Evolutionary conservation across 2,113 vertebrate genomes (phyloP), one percentile per base, ranked within the genome.

Genomic region (Onychorhynchus coronatus): DNA sequence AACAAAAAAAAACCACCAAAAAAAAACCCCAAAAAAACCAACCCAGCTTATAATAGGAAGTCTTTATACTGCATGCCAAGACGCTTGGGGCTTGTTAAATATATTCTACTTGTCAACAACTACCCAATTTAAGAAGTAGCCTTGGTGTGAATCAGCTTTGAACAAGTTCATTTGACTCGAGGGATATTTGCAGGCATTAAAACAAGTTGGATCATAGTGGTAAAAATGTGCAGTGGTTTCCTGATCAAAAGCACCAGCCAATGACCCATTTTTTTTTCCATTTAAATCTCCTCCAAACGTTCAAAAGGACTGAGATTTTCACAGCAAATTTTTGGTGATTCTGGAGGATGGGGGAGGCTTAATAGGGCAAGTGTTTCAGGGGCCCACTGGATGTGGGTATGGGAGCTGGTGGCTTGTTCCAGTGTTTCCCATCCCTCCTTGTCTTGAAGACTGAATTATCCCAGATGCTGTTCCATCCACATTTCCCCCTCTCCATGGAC

Each of bases 51-150:
- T 94, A 95, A 89, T 90, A 91, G 95, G 94, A 97, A 96, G 74
- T 58, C 77, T 96, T 97, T 95, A 70, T 82, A 44, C 75, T 73
- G 44, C 73, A 37, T 67, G 95, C 96, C 93, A 95, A 91, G 85
- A 85, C 49, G 74, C 90, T 81, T 91, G 84, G 94, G 94, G 91
- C 93, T 95, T 91, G 85, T 96, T 95, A 94, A 95, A 93, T 96
- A 62, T 91, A 88, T 94, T 97, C 58, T 70, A 2, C 90, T 95
- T 96, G 95, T 95, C 97, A 97, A 95, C 94, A 95, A 42, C 67
- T 92, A 27, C 65, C 83, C 89, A 23, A 24, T 90, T 94, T 81
- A 68, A 89, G 85, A 92, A 89, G 74, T 71, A 73, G 85, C 88
- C 86, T 83, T 72, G 90, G 78, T 93, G 83, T 92, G 95, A 95